phyloP scores from a whole-genome alignment of 2,113 vertebrate genomes.

The Equus quagga region DNA sequence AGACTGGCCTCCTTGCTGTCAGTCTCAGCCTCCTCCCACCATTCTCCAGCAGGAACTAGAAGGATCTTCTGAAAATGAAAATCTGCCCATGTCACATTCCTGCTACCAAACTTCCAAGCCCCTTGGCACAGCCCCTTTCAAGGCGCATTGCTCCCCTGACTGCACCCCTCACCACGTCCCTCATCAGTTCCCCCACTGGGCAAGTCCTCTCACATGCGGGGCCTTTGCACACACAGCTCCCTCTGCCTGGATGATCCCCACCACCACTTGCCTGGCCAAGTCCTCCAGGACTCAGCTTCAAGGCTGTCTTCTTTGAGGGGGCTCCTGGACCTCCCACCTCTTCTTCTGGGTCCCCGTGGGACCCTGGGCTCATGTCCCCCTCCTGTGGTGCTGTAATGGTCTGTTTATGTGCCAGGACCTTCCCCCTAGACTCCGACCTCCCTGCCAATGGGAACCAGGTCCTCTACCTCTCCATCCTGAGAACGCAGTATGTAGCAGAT shows the following conservation, averaged over 20 bases:
- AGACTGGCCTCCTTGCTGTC: not conserved
- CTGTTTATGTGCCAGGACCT: not conserved
- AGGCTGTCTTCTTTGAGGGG: not conserved
- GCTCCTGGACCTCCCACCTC: not conserved
- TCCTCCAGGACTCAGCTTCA: not conserved
- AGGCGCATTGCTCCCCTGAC: not conserved
- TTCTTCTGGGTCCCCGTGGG: not conserved
- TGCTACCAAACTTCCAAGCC: not conserved
- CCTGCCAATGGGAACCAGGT: not conserved
- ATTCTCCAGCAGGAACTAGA: not conserved
- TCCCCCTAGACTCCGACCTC: not conserved
- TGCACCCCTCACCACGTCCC: not conserved
- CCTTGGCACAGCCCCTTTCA: not conserved
- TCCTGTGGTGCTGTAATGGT: fast-evolving
- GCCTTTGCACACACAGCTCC: not conserved
- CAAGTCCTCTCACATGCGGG: not conserved
- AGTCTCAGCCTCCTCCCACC: not conserved
- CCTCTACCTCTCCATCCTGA: not conserved
- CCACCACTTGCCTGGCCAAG: not conserved
- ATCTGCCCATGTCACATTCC: not conserved
- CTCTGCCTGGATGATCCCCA: not conserved
- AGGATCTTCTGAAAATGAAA: not conserved
- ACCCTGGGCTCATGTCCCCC: not conserved
- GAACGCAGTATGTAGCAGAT: not conserved
- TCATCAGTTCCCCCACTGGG: not conserved